Percentiles rank a stretch among this genome's conserved stretches.
Evolutionary conservation across 2,888 invertebrate genomes (phyloP).

Genomic region (Watsonalla cultraria): DNA sequence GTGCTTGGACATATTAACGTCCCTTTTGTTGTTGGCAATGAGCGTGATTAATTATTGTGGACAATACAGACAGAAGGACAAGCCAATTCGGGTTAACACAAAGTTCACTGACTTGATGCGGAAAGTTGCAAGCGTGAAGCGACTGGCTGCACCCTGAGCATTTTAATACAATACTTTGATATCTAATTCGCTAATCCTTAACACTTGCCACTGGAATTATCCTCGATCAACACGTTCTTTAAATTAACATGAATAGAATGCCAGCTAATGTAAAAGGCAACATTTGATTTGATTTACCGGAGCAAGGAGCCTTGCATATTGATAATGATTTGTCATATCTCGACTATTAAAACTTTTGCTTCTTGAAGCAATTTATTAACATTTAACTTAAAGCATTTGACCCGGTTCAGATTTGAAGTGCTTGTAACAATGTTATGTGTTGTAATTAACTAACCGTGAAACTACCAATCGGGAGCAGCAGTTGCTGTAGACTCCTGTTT

Average conservation of each 20-base stretch:
- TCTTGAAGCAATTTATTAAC: too few species aligned
- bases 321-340: too few species aligned
- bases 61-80: conserved; percentile 48
- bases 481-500: neutral
- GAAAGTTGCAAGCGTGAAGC: conserved; percentile 14
- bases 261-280: too few species aligned
- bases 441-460: conserved; percentile 45
- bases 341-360: too few species aligned
- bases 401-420: conserved; percentile 23
- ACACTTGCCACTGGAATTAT: neutral
- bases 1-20: conserved; percentile 62
- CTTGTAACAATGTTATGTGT: conserved; percentile 27
- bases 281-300: too few species aligned
- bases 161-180: neutral
- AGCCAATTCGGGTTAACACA: conserved; percentile 58
- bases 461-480: conserved; percentile 23
- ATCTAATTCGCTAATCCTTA: neutral
- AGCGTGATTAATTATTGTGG: conserved; percentile 66
- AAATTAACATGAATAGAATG: too few species aligned
- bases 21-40: conserved; percentile 47
- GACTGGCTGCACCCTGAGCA: conserved; percentile 5
- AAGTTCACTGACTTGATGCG: conserved; percentile 57
- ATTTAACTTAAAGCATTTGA: conserved; percentile 9
- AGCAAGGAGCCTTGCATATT: too few species aligned
- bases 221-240: neutral